These are phyloP conservation scores for Callyntrura guangdongensis DNA, from an alignment of 2,888 invertebrate genomes.

Conservation along the genomic window DNA sequence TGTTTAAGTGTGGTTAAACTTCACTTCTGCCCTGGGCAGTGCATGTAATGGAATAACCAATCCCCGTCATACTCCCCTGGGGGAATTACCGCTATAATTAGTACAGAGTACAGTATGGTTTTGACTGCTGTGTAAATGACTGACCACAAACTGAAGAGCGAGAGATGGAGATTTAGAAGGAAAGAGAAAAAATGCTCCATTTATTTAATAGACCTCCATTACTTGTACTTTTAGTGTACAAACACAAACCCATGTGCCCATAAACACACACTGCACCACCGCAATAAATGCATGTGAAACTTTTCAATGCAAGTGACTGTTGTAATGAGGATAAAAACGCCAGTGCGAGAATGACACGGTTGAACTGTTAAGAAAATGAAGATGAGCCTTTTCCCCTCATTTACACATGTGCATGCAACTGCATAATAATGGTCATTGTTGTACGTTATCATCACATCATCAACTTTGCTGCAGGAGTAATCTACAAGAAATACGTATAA, in stretches of 20 bases:
- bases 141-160: not conserved
- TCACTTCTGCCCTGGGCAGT: too few species aligned
- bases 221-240: not conserved
- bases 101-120: conserved; percentile 12
- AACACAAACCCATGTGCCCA: not conserved
- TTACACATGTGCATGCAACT: conserved; percentile 30
- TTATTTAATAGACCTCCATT: too few species aligned
- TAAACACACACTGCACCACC: not conserved
- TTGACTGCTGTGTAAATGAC: too few species aligned
- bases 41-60: too few species aligned
- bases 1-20: too few species aligned
- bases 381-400: not conserved
- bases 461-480: not conserved
- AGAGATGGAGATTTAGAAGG: not conserved
- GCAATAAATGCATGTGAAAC: too few species aligned
- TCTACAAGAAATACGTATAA: too few species aligned
- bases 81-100: not conserved
- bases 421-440: conserved; percentile 25
- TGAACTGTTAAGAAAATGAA: conserved; percentile 1
- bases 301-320: too few species aligned
- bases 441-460: not conserved
- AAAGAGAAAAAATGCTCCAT: conserved; percentile 40
- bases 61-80: too few species aligned
- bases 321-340: too few species aligned
- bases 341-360: too few species aligned